Conservation (phyloP, 1,140 invertebrate genomes). For the Radopholus similis region DNA sequence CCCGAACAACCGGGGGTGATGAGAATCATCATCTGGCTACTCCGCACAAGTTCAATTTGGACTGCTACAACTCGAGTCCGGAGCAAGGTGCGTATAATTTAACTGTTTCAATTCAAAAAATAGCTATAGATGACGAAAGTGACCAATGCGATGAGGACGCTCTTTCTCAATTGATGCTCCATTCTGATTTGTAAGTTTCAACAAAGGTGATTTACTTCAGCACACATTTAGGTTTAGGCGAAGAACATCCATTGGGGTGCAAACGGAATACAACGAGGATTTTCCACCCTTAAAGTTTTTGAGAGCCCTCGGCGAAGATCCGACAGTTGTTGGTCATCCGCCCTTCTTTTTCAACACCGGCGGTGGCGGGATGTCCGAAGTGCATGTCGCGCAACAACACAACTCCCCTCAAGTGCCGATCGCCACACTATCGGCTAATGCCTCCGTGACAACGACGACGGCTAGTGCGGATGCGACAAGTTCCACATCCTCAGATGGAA, state of each 20-base stretch:
- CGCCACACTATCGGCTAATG: conserved; percentile 1
- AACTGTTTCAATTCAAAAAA: not conserved
- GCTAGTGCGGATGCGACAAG: conserved; percentile 22
- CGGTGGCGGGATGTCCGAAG: not conserved
- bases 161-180: conserved; percentile 20
- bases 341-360: conserved; percentile 7
- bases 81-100: conserved; percentile 16
- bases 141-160: conserved; percentile 24
- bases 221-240: conserved; percentile 2
- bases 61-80: conserved; percentile 32
- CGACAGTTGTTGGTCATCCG: conserved; percentile 2
- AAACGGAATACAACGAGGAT: conserved; percentile 37
- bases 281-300: conserved; percentile 33
- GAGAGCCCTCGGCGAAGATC: conserved; percentile 19
- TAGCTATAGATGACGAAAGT: conserved; percentile 21
- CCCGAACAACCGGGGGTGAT: conserved; percentile 6
- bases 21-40: conserved; percentile 10
- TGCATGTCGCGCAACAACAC: conserved; percentile 11
- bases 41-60: conserved; percentile 21
- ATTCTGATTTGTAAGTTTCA: conserved; percentile 20
- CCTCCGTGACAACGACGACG: not conserved
- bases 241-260: conserved; percentile 19
- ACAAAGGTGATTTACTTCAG: not conserved
- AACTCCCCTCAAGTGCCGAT: conserved; percentile 17
- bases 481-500: conserved; percentile 42